Conservation (phyloP, 2,797 vertebrate genomes). For the Cuculus canorus region DNA sequence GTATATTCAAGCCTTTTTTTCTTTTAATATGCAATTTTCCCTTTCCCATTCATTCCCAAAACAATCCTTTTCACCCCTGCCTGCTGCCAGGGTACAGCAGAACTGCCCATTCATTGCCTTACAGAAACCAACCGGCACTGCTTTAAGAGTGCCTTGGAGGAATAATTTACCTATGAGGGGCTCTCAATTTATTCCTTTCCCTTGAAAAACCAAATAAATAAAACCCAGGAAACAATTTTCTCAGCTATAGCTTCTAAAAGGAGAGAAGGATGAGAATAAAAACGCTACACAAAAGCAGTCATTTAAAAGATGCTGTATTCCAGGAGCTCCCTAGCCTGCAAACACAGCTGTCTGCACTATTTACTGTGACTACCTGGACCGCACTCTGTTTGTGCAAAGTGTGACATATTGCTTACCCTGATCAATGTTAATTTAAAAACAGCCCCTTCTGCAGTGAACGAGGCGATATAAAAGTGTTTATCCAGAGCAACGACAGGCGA, state of each 20-base stretch:
- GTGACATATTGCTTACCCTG: accelerated
- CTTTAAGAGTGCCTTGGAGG: neutral
- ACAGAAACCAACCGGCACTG: accelerated
- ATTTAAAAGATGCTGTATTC: neutral
- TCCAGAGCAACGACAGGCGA: accelerated
- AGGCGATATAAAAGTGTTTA: accelerated
- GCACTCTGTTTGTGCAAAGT: accelerated
- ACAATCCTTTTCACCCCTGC: neutral
- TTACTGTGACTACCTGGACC: accelerated
- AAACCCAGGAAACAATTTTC: neutral
- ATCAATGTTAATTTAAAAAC: accelerated
- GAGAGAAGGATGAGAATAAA: neutral
- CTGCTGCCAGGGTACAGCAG: neutral
- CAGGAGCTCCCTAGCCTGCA: neutral
- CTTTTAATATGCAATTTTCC: neutral
- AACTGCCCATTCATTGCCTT: neutral
- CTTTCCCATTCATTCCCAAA: neutral
- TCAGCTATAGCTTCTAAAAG: neutral
- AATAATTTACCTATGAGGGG: neutral
- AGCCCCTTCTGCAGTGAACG: accelerated
- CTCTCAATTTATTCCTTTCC: neutral
- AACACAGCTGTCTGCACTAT: accelerated
- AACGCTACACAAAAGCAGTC: too few species aligned
- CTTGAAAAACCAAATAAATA: neutral
- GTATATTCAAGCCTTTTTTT: neutral